Evolutionary conservation across 2,113 vertebrate species (phyloP).

Genomic region (Nothobranchius kuhntae): DNA sequence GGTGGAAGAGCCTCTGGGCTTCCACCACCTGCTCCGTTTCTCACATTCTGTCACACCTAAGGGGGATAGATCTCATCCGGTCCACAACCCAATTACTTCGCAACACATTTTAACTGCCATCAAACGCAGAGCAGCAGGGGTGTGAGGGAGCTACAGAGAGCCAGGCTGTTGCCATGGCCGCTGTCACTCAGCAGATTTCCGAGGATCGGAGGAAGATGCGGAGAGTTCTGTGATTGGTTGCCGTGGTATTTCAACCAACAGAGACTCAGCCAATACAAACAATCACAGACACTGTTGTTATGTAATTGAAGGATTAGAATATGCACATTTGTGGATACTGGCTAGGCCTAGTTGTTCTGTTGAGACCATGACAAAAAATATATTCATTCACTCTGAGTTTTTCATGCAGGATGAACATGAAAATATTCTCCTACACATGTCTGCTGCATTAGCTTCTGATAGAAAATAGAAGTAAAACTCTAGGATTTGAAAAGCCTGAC

Average conservation of each 20-base stretch:
- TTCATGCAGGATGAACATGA: no score
- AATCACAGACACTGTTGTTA: constrained; percentile 72
- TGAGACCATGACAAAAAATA: constrained; percentile 43
- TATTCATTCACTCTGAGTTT: neutral
- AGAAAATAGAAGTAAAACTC: no score
- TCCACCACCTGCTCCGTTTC: constrained; percentile 73
- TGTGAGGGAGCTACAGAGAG: constrained; percentile 49
- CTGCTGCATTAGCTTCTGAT: no score
- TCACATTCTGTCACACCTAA: constrained; percentile 77
- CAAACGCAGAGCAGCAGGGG: constrained; percentile 65
- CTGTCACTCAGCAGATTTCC: constrained; percentile 77
- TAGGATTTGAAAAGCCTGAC: no score
- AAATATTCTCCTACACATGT: no score
- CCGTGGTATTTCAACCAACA: constrained; percentile 54
- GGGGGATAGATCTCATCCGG: constrained; percentile 68
- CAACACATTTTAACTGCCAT: constrained; percentile 70
- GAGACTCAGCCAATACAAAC: constrained; percentile 47
- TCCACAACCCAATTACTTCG: constrained; percentile 74
- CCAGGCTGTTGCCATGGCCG: constrained; percentile 75
- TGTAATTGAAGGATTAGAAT: constrained; percentile 65
- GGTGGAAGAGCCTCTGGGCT: constrained; percentile 63
- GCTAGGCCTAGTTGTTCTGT: constrained; percentile 33
- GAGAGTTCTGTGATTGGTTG: constrained; percentile 55
- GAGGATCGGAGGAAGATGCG: constrained; percentile 45
- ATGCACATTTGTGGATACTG: constrained; percentile 62